phyloP scores from a whole-genome alignment of 1,140 invertebrate genomes.

The Pygmarrhopalites habei region DNA sequence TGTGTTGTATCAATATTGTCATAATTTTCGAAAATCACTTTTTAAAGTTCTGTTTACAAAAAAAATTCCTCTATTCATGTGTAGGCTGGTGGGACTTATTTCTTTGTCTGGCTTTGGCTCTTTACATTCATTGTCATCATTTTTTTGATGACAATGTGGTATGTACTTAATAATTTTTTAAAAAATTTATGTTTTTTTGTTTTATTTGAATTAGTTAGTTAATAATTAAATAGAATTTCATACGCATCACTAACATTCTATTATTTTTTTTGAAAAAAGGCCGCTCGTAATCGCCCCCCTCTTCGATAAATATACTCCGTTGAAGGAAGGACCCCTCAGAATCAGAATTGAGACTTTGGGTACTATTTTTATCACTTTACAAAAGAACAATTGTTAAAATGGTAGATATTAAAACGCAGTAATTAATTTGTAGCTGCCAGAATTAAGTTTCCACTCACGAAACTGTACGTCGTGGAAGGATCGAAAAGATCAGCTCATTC shows the following conservation, averaged over 20 bases:
- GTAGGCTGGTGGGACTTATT: conserved; percentile 69
- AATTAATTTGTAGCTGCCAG: conserved; percentile 68
- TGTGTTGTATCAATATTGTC: too few relatives aligned
- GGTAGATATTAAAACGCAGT: too few relatives aligned
- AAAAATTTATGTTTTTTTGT: too few relatives aligned
- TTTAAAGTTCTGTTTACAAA: too few relatives aligned
- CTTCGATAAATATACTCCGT: conserved; percentile 96
- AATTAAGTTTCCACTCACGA: conserved; percentile 86
- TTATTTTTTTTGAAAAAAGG: too few relatives aligned
- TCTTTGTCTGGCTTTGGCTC: conserved; percentile 92
- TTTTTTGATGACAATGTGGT: conserved; percentile 78
- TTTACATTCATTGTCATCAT: conserved; percentile 73
- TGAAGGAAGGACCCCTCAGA: conserved; percentile 83
- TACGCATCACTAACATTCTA: too few relatives aligned
- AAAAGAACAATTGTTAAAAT: too few relatives aligned
- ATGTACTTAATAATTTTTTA: too few relatives aligned
- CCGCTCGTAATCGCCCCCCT: conserved; percentile 94
- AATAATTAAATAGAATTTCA: too few relatives aligned
- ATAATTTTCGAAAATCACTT: too few relatives aligned
- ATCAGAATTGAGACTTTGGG: conserved; percentile 79
- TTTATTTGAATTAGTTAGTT: too few relatives aligned
- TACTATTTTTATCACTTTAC: too few relatives aligned
- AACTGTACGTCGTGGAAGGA: conserved; percentile 92
- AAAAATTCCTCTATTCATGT: not conserved
- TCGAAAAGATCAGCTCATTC: conserved; percentile 93